A percentile compares a stretch with the other conserved stretches of the same genome.
Evolutionary conservation across 2,113 vertebrate species (phyloP).

Genomic region (Gracilinanus agilis): DNA sequence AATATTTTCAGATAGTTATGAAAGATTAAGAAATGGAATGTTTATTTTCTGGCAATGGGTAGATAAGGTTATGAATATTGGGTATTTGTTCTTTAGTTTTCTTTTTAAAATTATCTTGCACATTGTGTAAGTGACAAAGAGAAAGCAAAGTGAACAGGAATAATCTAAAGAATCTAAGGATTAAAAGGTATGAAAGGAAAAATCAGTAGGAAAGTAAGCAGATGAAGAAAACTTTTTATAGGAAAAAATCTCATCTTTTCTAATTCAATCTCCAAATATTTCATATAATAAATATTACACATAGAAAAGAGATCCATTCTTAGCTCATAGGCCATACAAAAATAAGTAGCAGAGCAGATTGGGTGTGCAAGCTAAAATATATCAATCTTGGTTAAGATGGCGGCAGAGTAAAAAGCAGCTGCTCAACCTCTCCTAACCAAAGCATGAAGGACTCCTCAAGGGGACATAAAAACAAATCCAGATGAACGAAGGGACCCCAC

Average conservation of each 20-base stretch:
- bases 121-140: not conserved
- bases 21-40: not conserved
- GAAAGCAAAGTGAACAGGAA: not conserved
- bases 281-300: not conserved
- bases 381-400: too few relatives aligned
- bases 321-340: not conserved
- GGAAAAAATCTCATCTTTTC: not conserved
- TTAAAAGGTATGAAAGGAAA: not conserved
- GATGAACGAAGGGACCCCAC: too few relatives aligned
- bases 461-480: too few relatives aligned
- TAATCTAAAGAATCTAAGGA: not conserved
- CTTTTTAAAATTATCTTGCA: not conserved
- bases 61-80: not conserved
- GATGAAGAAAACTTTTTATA: not conserved
- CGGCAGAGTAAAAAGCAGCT: too few relatives aligned
- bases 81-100: not conserved
- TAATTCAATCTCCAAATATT: not conserved
- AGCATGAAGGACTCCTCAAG: too few relatives aligned
- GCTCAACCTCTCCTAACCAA: too few relatives aligned
- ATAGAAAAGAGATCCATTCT: not conserved
- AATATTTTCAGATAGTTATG: conserved; percentile 1
- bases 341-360: not conserved
- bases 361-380: not conserved
- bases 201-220: not conserved
- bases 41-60: not conserved